A percentile compares a stretch with the other conserved stretches of the same genome.
phyloP scores from a whole-genome alignment of 2,113 vertebrate species.

The Varanus komodoensis region DNA sequence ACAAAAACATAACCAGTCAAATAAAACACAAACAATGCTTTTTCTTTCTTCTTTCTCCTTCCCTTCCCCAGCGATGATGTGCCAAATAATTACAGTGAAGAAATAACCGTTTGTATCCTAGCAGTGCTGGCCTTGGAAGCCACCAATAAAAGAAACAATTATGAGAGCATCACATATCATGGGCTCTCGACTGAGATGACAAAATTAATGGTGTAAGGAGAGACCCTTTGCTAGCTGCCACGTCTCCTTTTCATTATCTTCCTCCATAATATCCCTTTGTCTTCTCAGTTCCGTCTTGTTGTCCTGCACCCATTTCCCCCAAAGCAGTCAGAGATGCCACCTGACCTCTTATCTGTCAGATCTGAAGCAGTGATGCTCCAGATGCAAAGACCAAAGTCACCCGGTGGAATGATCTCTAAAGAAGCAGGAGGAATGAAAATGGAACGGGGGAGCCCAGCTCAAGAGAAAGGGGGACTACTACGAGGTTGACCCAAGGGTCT shows the following conservation, averaged over 20 bases:
- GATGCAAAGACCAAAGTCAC: background rate
- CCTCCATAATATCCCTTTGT: background rate
- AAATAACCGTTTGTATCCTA: background rate
- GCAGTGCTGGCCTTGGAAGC: background rate
- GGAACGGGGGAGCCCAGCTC: background rate
- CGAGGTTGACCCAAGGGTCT: no score
- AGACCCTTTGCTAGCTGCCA: background rate
- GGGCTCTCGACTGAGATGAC: background rate
- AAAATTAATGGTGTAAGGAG: slow-evolving; percentile 10
- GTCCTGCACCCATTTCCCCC: background rate
- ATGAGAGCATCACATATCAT: background rate
- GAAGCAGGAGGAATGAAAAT: background rate
- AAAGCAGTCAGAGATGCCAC: background rate
- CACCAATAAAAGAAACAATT: slow-evolving; percentile 13
- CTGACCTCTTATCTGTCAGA: background rate
- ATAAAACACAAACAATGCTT: background rate
- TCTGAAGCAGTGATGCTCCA: background rate
- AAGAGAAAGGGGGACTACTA: accelerated
- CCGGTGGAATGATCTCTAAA: background rate
- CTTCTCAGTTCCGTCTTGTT: background rate
- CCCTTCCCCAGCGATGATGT: background rate
- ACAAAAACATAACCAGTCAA: background rate
- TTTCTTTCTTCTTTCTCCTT: slow-evolving; percentile 1
- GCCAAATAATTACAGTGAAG: background rate
- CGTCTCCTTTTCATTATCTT: slow-evolving; percentile 1